Conservation (phyloP, 2,113 vertebrate species). For the Paedocypris sp. region DNA sequence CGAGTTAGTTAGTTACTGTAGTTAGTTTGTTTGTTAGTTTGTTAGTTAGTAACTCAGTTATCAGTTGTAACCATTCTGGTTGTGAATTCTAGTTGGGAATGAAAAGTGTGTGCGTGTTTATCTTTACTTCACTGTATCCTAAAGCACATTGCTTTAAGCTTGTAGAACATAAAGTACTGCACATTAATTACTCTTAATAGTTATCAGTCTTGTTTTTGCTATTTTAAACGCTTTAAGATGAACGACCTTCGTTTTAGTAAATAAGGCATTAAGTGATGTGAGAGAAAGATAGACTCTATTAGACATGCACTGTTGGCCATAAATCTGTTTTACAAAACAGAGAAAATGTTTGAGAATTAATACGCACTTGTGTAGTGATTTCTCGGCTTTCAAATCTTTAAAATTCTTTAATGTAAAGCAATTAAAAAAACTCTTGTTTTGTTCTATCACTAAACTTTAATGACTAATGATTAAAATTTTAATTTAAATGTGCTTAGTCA, state of each 20-base stretch:
- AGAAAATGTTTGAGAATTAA: constrained; percentile 27
- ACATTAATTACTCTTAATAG: constrained; percentile 33
- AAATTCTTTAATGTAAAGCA: too few species aligned
- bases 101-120: too few species aligned
- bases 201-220: constrained; percentile 25
- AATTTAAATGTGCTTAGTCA: too few species aligned
- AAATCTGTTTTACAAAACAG: constrained; percentile 27
- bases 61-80: too few species aligned
- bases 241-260: constrained; percentile 30
- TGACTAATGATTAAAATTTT: too few species aligned
- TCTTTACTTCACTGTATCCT: not conserved
- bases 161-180: constrained; percentile 5
- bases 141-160: not conserved
- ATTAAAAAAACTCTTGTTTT: too few species aligned
- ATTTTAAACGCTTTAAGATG: constrained; percentile 25
- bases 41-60: too few species aligned
- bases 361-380: not conserved
- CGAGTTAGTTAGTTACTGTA: too few species aligned
- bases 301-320: constrained; percentile 4
- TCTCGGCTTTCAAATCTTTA: too few species aligned
- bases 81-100: too few species aligned
- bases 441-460: too few species aligned
- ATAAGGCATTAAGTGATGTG: not conserved
- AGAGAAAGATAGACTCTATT: not conserved
- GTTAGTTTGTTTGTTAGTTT: too few species aligned